Evolutionary conservation across 2,888 invertebrate species (phyloP), one percentile per base, ranked within the genome.

Genomic region (Dermolepida albohirtum): DNA sequence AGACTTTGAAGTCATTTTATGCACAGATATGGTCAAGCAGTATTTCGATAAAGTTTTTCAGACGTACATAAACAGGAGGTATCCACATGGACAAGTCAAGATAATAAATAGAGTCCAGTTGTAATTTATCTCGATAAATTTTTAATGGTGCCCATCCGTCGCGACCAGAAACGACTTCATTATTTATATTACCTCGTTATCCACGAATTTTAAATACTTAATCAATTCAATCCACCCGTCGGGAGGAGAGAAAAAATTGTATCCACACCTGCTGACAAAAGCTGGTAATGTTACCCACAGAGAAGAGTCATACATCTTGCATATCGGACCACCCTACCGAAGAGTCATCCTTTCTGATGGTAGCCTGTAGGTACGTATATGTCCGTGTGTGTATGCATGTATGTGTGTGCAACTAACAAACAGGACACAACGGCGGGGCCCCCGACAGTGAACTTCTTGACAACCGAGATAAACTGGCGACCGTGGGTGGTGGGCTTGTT

Each of bases 401-500:
- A 41, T 52, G 52, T 57, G 27, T 57, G 43, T 12, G 17, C 47
- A 74, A 73, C 71, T 77, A 75, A 76, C 76, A 74, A 68, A 74
- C 71, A 69, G 69, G 67, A 51, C 39, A 22, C 16, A 34, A 34
- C 22, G 40, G 7, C 59, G 69, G 29, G 76, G 76, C 78, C 81
- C 78, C 80, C 81, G 78, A 79, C 80, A 71, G 80, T 73, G 80
- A 78, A 72, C 76, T 71, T 78, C 79, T 77, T 77, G 79, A 79
- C 76, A 75, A 71, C 78, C 77, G 78, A 82, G 82, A 81, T 82
- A 81, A 81, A 82, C 80, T 78, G 79, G 78, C 77, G 72, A 71
- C 81, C 78, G 82, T 82, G 82, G 82, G 82, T 82, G 82, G 82
- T 79, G 80, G 80, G 34, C 79, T 78, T 80, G 81, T 80, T 80